phyloP scores from a whole-genome alignment of 2,113 vertebrate species.

The Stegastes partitus region DNA sequence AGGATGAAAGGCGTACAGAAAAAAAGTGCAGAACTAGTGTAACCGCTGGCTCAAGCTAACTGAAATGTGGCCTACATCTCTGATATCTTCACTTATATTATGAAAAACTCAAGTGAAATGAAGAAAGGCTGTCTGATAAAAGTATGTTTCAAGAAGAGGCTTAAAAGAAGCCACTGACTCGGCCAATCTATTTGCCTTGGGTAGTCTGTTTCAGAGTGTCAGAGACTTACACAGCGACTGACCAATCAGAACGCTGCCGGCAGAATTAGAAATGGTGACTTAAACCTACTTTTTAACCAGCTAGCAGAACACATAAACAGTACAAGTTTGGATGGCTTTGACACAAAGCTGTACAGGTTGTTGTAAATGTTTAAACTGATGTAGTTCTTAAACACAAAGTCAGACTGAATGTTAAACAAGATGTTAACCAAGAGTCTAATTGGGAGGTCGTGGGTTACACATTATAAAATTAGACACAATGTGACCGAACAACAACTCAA shows the following conservation, averaged over 20 bases:
- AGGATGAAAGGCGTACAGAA: slow-evolving; percentile 3
- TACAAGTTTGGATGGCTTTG: neutral
- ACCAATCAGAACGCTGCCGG: neutral
- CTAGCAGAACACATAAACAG: neutral
- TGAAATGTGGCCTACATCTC: too few relatives aligned
- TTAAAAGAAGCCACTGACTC: neutral
- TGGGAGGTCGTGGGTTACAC: neutral
- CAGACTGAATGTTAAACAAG: neutral
- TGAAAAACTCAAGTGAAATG: too few relatives aligned
- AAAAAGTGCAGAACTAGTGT: neutral
- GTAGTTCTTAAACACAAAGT: neutral
- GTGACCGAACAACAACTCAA: neutral
- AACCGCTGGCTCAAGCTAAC: neutral
- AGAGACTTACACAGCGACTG: neutral
- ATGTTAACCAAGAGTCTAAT: neutral
- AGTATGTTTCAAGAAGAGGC: neutral
- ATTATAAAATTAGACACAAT: neutral
- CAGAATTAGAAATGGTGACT: neutral
- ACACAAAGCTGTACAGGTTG: too few relatives aligned
- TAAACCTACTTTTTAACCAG: neutral
- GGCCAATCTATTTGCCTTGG: neutral
- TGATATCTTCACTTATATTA: too few relatives aligned
- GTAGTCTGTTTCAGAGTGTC: neutral
- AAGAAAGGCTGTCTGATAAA: too few relatives aligned
- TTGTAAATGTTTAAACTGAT: too few relatives aligned